These are phyloP conservation scores for Calephelis perditalis DNA, from an alignment of 2,888 invertebrate species.

Conservation along the genomic window DNA sequence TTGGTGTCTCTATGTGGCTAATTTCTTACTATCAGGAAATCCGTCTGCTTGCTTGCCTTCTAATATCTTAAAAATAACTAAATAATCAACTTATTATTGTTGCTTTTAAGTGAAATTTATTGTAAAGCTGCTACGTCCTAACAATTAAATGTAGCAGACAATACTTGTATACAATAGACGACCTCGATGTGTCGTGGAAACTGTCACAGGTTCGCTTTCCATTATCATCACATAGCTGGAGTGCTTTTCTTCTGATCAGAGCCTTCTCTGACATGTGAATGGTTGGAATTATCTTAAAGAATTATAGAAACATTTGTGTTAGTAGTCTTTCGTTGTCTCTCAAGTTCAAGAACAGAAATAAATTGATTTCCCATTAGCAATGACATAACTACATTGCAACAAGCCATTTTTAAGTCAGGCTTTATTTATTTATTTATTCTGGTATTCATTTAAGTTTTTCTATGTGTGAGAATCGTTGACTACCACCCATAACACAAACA, in stretches of 20 bases:
- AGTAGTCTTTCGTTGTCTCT: neutral
- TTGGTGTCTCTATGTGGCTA: too few relatives aligned
- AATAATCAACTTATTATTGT: neutral
- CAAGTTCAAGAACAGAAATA: neutral
- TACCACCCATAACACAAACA: too few relatives aligned
- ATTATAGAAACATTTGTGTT: slow-evolving; percentile 1
- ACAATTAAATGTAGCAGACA: slow-evolving; percentile 15
- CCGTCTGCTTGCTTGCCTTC: too few relatives aligned
- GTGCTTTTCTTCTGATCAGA: slow-evolving; percentile 32
- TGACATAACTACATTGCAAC: neutral
- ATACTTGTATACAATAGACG: slow-evolving; percentile 15
- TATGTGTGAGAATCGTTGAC: too few relatives aligned
- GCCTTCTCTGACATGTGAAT: slow-evolving; percentile 27
- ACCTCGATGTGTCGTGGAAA: slow-evolving; percentile 61
- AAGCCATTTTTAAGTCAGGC: too few relatives aligned
- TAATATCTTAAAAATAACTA: too few relatives aligned
- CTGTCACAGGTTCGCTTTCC: slow-evolving; percentile 67
- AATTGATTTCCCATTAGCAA: neutral
- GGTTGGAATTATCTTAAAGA: slow-evolving; percentile 23
- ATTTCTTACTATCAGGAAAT: too few relatives aligned
- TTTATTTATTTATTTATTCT: too few relatives aligned
- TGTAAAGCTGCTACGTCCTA: neutral
- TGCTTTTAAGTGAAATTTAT: slow-evolving; percentile 5
- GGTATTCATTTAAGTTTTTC: too few relatives aligned
- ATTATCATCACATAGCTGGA: slow-evolving; percentile 54